Conservation (phyloP, 2,888 invertebrate species). For the Lysandra bellargus region DNA sequence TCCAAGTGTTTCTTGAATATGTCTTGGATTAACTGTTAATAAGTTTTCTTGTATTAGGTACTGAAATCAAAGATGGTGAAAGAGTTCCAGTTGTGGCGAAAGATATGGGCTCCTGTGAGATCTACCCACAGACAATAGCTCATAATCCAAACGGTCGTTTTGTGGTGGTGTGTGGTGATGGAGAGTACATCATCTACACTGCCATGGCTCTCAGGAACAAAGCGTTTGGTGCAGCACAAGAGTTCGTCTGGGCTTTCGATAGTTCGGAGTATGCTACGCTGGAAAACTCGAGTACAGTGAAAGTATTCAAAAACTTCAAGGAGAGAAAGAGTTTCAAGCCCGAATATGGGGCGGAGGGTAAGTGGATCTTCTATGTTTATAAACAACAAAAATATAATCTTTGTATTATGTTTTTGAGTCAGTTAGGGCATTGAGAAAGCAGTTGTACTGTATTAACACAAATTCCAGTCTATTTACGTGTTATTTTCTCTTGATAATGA, state of each 20-base stretch:
- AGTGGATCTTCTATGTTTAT: not conserved
- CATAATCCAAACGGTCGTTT: constrained; percentile 98
- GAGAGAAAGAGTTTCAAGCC: constrained; percentile 97
- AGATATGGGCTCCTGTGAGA: constrained; percentile 99
- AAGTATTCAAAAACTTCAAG: constrained; percentile 99
- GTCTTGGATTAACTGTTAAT: not conserved
- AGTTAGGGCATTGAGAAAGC: too few relatives aligned
- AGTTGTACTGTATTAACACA: too few relatives aligned
- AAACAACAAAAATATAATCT: too few relatives aligned
- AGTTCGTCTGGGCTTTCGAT: constrained; percentile 99
- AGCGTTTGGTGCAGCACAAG: constrained; percentile 98
- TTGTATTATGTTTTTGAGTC: too few relatives aligned
- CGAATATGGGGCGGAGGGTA: constrained; percentile 97
- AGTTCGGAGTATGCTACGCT: constrained; percentile 95
- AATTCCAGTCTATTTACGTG: not conserved
- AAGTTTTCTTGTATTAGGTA: constrained; percentile 54
- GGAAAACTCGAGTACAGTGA: constrained; percentile 94
- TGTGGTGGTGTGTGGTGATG: constrained; percentile 98
- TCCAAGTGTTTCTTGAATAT: not conserved
- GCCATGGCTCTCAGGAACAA: constrained; percentile 99
- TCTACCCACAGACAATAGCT: constrained; percentile 98
- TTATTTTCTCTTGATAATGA: not conserved
- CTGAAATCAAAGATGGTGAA: constrained; percentile 93
- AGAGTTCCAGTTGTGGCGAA: constrained; percentile 96
- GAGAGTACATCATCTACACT: constrained; percentile 99